Evolutionary conservation across 1,140 invertebrate species (phyloP).

Genomic region (Drosophila busckii): DNA sequence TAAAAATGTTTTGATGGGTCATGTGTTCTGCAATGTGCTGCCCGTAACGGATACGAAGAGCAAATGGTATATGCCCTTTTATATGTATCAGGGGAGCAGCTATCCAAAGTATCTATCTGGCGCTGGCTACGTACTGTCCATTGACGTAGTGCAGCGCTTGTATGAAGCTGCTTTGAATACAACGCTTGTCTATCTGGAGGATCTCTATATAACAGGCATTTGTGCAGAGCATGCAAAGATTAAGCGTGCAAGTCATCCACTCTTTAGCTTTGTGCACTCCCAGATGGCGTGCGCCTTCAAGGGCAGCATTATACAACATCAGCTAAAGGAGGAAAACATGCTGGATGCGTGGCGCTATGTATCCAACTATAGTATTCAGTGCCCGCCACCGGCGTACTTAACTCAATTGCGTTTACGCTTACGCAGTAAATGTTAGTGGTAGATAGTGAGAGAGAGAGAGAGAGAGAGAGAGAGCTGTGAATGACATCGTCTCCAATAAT

Average conservation of each 20-base stretch:
- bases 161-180: slow-evolving; percentile 85
- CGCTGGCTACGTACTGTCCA: slow-evolving; percentile 90
- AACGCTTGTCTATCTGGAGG: slow-evolving; percentile 89
- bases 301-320: slow-evolving; percentile 67
- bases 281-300: slow-evolving; percentile 56
- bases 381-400: slow-evolving; percentile 64
- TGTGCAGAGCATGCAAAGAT: slow-evolving; percentile 61
- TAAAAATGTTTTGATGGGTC: slow-evolving; percentile 83
- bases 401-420: slow-evolving; percentile 59
- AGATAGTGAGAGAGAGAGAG: too few relatives aligned
- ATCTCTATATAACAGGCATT: slow-evolving; percentile 90
- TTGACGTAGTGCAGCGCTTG: slow-evolving; percentile 83
- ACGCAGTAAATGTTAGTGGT: slow-evolving; percentile 39
- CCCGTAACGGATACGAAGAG: slow-evolving; percentile 86
- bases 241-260: slow-evolving; percentile 48
- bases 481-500: too few relatives aligned
- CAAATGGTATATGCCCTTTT: slow-evolving; percentile 91
- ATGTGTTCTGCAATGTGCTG: slow-evolving; percentile 86
- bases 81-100: slow-evolving; percentile 85
- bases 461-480: slow-evolving; percentile 26
- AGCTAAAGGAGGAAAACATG: slow-evolving; percentile 64
- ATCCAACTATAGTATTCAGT: slow-evolving; percentile 59
- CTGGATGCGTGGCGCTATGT: slow-evolving; percentile 65
- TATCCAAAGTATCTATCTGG: slow-evolving; percentile 93
- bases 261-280: slow-evolving; percentile 60